Percentiles rank a stretch among this genome's conserved stretches.
Evolutionary conservation across 2,888 invertebrate genomes (phyloP).

Genomic region (Drosophila borealis): DNA sequence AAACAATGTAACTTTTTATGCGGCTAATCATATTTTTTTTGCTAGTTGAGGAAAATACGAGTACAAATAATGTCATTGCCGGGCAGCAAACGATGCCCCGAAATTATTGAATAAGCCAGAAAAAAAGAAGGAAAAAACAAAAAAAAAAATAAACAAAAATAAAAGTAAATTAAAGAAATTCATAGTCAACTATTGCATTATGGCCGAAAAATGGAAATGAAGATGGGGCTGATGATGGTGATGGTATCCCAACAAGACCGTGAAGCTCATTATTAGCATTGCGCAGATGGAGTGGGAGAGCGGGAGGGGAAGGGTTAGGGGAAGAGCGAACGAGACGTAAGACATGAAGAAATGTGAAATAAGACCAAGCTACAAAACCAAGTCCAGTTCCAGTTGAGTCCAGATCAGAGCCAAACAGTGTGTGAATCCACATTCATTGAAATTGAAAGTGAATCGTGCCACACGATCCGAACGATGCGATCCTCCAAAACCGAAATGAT

Average conservation of each 20-base stretch:
- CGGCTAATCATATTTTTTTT: constrained; percentile 45
- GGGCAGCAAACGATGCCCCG: constrained; percentile 12
- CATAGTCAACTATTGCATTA: constrained; percentile 73
- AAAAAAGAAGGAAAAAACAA: constrained; percentile 3
- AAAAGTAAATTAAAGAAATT: constrained; percentile 62
- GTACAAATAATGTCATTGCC: constrained; percentile 68
- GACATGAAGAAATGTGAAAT: constrained; percentile 78
- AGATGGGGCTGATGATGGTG: constrained; percentile 40
- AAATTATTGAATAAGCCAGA: constrained; percentile 63
- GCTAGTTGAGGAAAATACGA: not conserved
- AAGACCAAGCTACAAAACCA: constrained; percentile 59
- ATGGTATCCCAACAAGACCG: constrained; percentile 75
- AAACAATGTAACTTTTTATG: constrained; percentile 29
- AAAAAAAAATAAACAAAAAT: constrained; percentile 5
- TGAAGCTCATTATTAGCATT: constrained; percentile 74
- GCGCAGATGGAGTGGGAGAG: constrained; percentile 20
- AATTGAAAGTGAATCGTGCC: constrained; percentile 83
- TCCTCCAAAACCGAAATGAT: constrained; percentile 59
- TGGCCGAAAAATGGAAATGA: constrained; percentile 50
- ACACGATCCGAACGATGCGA: constrained; percentile 67
- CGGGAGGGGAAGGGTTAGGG: constrained; percentile 15
- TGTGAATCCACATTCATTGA: constrained; percentile 64
- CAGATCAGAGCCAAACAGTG: constrained; percentile 37
- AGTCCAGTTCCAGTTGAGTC: constrained; percentile 65
- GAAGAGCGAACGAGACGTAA: constrained; percentile 54